phyloP scores from a whole-genome alignment of 92 coral and sea anemone genomes.

The Palythoa grandis region DNA sequence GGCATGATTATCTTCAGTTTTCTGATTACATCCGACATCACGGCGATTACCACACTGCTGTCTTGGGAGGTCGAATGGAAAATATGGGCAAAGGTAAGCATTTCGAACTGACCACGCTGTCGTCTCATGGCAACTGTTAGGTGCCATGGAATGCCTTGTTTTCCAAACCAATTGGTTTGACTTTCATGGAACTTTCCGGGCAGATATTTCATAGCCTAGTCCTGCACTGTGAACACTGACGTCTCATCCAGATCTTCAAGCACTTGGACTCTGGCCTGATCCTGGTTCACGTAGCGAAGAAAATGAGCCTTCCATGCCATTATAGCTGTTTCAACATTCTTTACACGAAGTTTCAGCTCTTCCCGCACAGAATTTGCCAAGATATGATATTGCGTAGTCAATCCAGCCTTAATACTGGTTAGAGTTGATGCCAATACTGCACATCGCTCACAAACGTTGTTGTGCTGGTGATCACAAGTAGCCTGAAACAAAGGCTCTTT shows the following conservation, averaged over 20 bases:
- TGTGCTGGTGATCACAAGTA: slow-evolving; percentile 64
- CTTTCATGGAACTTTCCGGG: slow-evolving; percentile 37
- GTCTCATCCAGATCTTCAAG: slow-evolving; percentile 50
- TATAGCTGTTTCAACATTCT: not conserved
- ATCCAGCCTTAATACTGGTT: not conserved
- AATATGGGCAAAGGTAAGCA: slow-evolving; percentile 24
- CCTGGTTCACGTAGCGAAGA: slow-evolving; percentile 61
- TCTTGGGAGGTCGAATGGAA: slow-evolving; percentile 38
- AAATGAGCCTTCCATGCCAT: slow-evolving; percentile 57
- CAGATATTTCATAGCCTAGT: slow-evolving; percentile 35
- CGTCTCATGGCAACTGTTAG: slow-evolving; percentile 45
- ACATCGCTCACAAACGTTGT: too few species aligned
- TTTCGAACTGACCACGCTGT: not conserved
- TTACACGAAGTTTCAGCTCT: not conserved
- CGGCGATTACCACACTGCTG: slow-evolving; percentile 44
- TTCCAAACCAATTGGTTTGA: slow-evolving; percentile 46
- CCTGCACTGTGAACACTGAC: slow-evolving; percentile 32
- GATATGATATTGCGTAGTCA: not conserved
- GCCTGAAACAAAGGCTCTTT: slow-evolving; percentile 62
- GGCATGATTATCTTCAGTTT: slow-evolving; percentile 24
- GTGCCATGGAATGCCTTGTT: slow-evolving; percentile 55
- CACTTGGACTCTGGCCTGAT: slow-evolving; percentile 44
- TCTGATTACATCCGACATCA: slow-evolving; percentile 24
- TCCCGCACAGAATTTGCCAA: not conserved
- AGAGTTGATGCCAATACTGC: slow-evolving; percentile 17